Percentiles rank a stretch among this genome's conserved stretches.
Conservation (phyloP, 1,140 invertebrate species). For the Atta colombica region DNA sequence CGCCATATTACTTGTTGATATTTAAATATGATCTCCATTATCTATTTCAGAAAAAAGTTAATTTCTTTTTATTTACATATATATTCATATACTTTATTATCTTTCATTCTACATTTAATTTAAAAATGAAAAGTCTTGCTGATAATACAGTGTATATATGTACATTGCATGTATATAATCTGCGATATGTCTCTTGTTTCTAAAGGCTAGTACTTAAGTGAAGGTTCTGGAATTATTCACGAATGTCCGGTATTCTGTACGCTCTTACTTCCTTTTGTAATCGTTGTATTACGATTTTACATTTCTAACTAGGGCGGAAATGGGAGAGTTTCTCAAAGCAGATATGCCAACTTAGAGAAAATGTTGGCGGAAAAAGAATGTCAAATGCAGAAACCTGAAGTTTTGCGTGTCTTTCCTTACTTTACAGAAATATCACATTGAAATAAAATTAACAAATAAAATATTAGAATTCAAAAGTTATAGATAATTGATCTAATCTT, state of each 20-base stretch:
- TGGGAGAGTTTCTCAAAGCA: slow-evolving; percentile 44
- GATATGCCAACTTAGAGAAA: slow-evolving; percentile 27
- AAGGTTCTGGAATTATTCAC: slow-evolving; percentile 36
- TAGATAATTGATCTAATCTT: not conserved
- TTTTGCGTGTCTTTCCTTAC: slow-evolving; percentile 25
- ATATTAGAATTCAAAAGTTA: not conserved
- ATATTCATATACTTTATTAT: not conserved
- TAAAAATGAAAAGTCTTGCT: slow-evolving; percentile 25
- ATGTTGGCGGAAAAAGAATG: slow-evolving; percentile 23
- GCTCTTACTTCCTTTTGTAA: slow-evolving; percentile 35
- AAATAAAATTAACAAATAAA: slow-evolving; percentile 37
- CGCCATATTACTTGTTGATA: not conserved
- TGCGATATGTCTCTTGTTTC: slow-evolving; percentile 7
- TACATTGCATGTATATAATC: not conserved
- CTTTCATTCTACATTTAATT: not conserved
- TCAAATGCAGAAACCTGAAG: slow-evolving; percentile 37
- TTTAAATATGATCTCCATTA: slow-evolving; percentile 1
- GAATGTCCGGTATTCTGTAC: slow-evolving; percentile 18
- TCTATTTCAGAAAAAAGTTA: not conserved
- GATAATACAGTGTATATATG: not conserved
- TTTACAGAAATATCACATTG: slow-evolving; percentile 2
- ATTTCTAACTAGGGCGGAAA: slow-evolving; percentile 51
- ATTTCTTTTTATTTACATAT: not conserved
- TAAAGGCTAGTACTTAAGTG: slow-evolving; percentile 14
- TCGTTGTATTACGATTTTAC: slow-evolving; percentile 50